Base-by-base conservation (phyloP, 2,888 invertebrate species). In the Colostygia pectinataria region DNA sequence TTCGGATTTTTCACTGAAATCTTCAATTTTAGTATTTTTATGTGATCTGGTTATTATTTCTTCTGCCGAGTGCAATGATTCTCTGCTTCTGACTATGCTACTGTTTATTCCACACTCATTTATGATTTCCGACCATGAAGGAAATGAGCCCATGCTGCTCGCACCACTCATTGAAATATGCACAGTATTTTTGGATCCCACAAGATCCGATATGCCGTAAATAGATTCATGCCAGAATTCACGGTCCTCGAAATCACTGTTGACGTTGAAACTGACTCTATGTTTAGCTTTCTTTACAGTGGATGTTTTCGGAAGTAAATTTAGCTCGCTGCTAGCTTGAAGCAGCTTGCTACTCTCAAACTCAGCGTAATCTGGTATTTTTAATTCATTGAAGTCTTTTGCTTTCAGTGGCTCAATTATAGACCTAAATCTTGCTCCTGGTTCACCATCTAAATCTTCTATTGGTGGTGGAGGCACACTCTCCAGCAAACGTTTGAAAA, bases 201-300 rank as follows among this genome's bases (percentile, higher is more conserved):
- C 62, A 57, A 25, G 80, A 54, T 80, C 78, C n/a, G 82, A 74
- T 29, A 87, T 48, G 7, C 88, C 89, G 53, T 82, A 86, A 44
- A 86, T 80, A 36, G 80, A 82, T 57, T 89, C 87, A 53, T 80
- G 77, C 86, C 86, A 88, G 9, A 74, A 76, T 37, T 79, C 80
- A 41, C 58, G 55, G 33, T 68, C 61, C 20, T 73, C 72, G 34
- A 65, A 65, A 38, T 80, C 73, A 3, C 68, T 67, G 28, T 65
- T 72, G 14, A 71, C 55, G 49, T 74, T 73, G 41, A 80, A 83
- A 58, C 71, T 80, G 32, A 79, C 76, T 67, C 61, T 74, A 29
- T 68, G 61, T 52, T 73, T 67, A 2, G 57, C 47, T 63, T 71
- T 80, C 54, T 81, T 85, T 18, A 87, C 53, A 9, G 87, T 87